These are phyloP conservation scores for Oreocharis arfaki DNA, from an alignment of 2,113 vertebrate species.

Conservation along the genomic window DNA sequence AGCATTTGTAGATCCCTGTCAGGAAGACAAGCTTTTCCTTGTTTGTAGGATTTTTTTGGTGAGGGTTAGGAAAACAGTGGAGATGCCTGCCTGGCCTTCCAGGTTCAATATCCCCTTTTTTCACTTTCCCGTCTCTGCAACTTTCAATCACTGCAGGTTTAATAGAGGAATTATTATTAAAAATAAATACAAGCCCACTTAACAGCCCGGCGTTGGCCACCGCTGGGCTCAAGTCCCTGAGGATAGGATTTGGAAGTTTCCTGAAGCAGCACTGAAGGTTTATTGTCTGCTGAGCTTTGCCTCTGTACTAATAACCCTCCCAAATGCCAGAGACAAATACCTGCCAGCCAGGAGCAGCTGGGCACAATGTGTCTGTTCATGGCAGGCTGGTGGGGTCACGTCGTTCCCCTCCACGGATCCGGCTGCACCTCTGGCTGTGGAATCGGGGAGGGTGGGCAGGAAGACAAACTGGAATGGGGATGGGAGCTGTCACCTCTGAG, in stretches of 20 bases:
- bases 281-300: neutral
- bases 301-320: neutral
- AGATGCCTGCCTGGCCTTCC: neutral
- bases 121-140: neutral
- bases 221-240: neutral
- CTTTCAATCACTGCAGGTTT: neutral
- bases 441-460: neutral
- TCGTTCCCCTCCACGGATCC: rapidly evolving
- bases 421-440: neutral
- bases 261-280: slow-evolving; percentile 4
- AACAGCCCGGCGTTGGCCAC: rapidly evolving
- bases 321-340: neutral
- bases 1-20: neutral
- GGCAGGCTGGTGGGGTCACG: neutral
- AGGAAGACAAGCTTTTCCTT: neutral
- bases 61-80: neutral
- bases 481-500: neutral
- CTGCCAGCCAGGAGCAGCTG: neutral
- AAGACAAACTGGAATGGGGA: neutral
- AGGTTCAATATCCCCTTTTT: neutral
- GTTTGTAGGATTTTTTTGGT: neutral
- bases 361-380: neutral
- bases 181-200: neutral
- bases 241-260: neutral
- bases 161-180: neutral